Evolutionary conservation across 2,888 invertebrate genomes (phyloP), one percentile per base, ranked within the genome.

Genomic region (Prenolepis imparis): DNA sequence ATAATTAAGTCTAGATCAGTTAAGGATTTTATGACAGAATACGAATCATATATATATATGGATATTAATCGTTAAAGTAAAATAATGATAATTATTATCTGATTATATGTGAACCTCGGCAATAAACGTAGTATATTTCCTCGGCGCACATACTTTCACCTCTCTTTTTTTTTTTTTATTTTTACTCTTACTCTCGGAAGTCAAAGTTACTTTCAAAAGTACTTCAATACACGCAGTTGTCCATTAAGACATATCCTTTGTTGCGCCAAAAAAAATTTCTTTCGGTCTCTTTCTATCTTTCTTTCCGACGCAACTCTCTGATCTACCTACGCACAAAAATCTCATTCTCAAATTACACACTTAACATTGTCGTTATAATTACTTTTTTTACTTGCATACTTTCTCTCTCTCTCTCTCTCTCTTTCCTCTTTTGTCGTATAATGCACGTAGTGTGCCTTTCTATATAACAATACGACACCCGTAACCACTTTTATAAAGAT

Each of bases 161-260:
- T 57, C 24, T 83, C 66, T 81, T 61, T 57, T n/a, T n/a, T 52
- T 61, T 36, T 24, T 39, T 52, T 21, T 44, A 32, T 57, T 24
- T 57, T 39, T 48, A 52, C 28, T 24, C 57, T 39, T 48, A 52
- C 52, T 77, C 15, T 66, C 75, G 67, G 67, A 83, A 83, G 78
- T 59, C 44, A 44, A 55, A 32, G 41, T 72, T 83, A 83, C 81
- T 83, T 81, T 83, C 83, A 83, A 81, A 66, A 83, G 44, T 80
- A 64, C 36, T 64, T 57, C 81, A 83, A 39, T 41, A 72, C 68
- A 81, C 57, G 52, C 44, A 64, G n/a, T n/a, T 48, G 77, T 78
- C 5, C 39, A 8, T 36, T 12, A 41, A 61, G 59, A 67, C 41
- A 28, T 78, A 24, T 28, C n/a, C n/a, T 21, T 32, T 64, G 32